These are phyloP conservation scores for Chloroclysta siterata DNA, from an alignment of 2,888 invertebrate species.

Conservation along the genomic window DNA sequence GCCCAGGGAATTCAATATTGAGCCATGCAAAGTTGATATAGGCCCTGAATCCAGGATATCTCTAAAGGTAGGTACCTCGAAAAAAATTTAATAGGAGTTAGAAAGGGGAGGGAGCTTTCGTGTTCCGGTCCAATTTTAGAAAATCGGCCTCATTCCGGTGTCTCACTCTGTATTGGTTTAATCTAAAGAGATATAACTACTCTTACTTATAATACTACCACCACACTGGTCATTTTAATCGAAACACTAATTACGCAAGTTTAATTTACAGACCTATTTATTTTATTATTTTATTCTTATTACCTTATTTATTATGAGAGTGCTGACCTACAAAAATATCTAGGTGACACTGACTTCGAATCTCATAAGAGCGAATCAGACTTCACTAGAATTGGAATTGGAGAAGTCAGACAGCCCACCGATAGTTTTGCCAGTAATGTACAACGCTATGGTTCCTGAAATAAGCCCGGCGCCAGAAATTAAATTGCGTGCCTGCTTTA, in stretches of 20 bases:
- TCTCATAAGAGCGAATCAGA: conserved; percentile 72
- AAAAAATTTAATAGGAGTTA: background rate
- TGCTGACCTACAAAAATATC: background rate
- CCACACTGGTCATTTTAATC: too few relatives aligned
- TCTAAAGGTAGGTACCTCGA: conserved; percentile 62
- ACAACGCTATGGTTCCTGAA: conserved; percentile 78
- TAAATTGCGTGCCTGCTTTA: conserved; percentile 83
- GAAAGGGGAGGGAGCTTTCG: background rate
- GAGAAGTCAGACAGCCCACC: conserved; percentile 85
- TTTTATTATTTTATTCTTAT: too few relatives aligned
- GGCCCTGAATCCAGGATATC: conserved; percentile 71
- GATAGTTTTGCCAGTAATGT: conserved; percentile 79
- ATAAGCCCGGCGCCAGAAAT: conserved; percentile 80
- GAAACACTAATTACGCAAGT: too few relatives aligned
- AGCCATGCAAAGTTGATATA: conserved; percentile 76
- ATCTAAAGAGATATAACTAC: too few relatives aligned
- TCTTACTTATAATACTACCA: too few relatives aligned
- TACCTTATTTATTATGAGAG: too few relatives aligned
- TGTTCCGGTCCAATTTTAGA: too few relatives aligned
- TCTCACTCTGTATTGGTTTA: background rate
- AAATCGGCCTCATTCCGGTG: background rate
- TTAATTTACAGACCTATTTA: too few relatives aligned
- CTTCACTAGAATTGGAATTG: conserved; percentile 80
- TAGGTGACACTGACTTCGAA: conserved; percentile 85
- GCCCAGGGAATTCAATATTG: conserved; percentile 83